Percentiles rank a stretch among this genome's conserved stretches.
Conservation (phyloP, 1,140 invertebrate species). For the Wiebesia pumilae region DNA sequence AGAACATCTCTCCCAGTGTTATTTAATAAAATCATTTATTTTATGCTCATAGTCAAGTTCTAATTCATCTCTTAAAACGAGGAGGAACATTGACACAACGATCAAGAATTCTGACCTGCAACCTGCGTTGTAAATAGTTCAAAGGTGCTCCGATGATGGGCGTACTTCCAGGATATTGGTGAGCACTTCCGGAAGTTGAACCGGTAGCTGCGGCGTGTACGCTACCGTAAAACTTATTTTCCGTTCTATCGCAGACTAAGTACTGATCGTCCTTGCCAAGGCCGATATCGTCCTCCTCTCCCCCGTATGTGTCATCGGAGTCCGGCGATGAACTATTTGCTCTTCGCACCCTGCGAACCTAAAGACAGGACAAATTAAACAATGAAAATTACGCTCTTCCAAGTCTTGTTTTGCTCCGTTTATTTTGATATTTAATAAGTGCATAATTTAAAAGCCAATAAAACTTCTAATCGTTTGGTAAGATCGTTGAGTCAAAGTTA, state of each 20-base stretch:
- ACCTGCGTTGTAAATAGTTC: conserved; percentile 70
- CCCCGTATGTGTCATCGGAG: conserved; percentile 87
- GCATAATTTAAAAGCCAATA: too few relatives aligned
- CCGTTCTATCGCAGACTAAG: conserved; percentile 87
- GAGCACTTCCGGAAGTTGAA: conserved; percentile 68
- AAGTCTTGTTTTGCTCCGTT: too few relatives aligned
- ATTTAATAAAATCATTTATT: too few relatives aligned
- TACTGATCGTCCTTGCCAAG: conserved; percentile 87
- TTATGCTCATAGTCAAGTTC: too few relatives aligned
- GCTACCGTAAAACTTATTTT: conserved; percentile 90
- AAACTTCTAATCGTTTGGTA: too few relatives aligned
- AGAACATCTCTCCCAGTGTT: too few relatives aligned
- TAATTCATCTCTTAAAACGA: too few relatives aligned
- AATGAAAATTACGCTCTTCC: not conserved
- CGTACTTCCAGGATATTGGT: conserved; percentile 71
- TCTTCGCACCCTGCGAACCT: conserved; percentile 82
- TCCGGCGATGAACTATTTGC: conserved; percentile 85
- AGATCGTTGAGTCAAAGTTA: too few relatives aligned
- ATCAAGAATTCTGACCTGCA: conserved; percentile 61
- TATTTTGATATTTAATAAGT: too few relatives aligned
- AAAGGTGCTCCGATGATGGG: conserved; percentile 72
- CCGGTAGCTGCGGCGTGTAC: conserved; percentile 70
- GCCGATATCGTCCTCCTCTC: conserved; percentile 85
- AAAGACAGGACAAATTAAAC: not conserved
- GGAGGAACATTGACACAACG: not conserved